Base-by-base conservation (phyloP, 1,140 invertebrate species). In the Heliconius eleuchia region DNA sequence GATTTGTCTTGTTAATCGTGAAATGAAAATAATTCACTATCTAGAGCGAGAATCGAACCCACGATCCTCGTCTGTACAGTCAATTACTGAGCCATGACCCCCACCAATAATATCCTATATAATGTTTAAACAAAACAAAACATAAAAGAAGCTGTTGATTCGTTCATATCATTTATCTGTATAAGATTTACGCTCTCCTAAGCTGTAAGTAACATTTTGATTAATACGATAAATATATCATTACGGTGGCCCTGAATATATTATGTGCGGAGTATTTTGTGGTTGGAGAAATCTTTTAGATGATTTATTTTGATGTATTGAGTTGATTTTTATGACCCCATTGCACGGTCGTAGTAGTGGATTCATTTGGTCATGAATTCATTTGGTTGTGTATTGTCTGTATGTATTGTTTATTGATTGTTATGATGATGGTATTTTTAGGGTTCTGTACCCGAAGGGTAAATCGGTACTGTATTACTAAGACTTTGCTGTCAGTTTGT, bases 291-390 rank as follows among this genome's bases (percentile, higher is more conserved):
- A 37, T 3, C 34, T 57, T 75, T 76, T n/a, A 75, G 57, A 60
- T 46, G 55, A 75, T 75, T 75, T 75, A 57, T 75, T 75, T 76
- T 76, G 74, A 76, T 76, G 42, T 76, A 66, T 66, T 66, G 50
- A 6, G 50, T 18, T 6, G 9, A 9, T 60, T 60, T 46, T 66
- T 27, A 66, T 27, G 60, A 66, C 27, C 27, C 55, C 0, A 23
- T n/a, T 11, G n/a, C n/a, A 3, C 6, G 2, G 55, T 9, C 9
- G 42, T 46, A 13, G 13, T 4, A 46, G 42, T 46, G 42, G 13
- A 46, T 23, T 23, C 23, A 46, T 13, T 4, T 46, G 13, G 42
- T 46, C 13, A 4, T 16, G 42, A 13, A 46, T 46, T 46, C 42
- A 16, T 13, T 46, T 46, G 4, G 4, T 13, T 11, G 3, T 46